Percentiles rank a stretch among this genome's conserved stretches.
phyloP scores from a whole-genome alignment of 2,888 invertebrate genomes.

The Hyalella azteca region DNA sequence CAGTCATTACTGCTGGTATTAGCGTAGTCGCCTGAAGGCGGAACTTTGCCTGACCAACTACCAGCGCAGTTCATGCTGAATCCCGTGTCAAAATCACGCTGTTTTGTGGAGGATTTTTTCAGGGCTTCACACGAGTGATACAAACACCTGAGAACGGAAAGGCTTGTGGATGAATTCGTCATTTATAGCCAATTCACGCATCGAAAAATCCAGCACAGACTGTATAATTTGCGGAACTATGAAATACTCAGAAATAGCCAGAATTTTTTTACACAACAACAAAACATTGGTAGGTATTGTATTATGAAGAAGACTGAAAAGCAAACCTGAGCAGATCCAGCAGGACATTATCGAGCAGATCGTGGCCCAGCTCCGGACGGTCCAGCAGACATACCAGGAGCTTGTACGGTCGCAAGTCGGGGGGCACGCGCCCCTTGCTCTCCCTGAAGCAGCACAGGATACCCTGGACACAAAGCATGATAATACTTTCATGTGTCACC shows the following conservation, averaged over 20 bases:
- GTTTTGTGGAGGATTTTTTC: background rate
- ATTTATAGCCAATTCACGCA: too few relatives aligned
- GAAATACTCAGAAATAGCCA: too few relatives aligned
- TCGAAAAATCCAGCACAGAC: too few relatives aligned
- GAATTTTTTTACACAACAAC: too few relatives aligned
- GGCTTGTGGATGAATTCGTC: too few relatives aligned
- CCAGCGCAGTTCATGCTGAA: background rate
- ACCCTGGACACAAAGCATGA: background rate
- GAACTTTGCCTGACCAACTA: background rate
- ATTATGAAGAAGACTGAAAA: too few relatives aligned
- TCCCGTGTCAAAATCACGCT: background rate
- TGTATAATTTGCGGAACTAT: too few relatives aligned
- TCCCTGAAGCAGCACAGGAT: background rate
- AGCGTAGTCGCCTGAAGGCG: constrained; percentile 2
- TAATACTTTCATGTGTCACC: too few relatives aligned
- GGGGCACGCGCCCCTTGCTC: constrained; percentile 58
- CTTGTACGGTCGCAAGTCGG: constrained; percentile 69
- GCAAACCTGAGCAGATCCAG: constrained; percentile 72
- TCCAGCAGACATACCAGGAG: constrained; percentile 83
- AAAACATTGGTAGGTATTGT: too few relatives aligned
- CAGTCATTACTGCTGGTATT: constrained; percentile 29
- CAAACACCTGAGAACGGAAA: constrained; percentile 50
- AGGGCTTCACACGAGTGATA: constrained; percentile 54
- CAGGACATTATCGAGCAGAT: constrained; percentile 77
- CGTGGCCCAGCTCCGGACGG: constrained; percentile 82